Evolutionary conservation across 1,140 invertebrate genomes (phyloP).

Genomic region (Drosophila navojoa): DNA sequence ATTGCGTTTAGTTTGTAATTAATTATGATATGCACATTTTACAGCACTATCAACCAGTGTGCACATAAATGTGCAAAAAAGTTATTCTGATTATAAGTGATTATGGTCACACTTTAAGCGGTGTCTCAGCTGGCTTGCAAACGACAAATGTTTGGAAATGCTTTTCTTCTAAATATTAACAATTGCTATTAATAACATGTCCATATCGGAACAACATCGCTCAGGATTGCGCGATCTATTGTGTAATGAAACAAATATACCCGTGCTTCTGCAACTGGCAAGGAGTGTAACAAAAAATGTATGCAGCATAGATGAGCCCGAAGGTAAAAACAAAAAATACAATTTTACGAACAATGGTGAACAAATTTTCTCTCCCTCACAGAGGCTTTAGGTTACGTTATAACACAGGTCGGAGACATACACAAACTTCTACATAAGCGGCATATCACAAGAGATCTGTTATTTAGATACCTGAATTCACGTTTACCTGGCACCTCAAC

Average conservation of each 20-base stretch:
- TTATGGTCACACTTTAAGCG: constrained; percentile 21
- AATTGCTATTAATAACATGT: constrained; percentile 39
- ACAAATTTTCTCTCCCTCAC: constrained; percentile 23
- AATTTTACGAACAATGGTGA: neutral
- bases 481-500: constrained; percentile 76
- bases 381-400: constrained; percentile 84
- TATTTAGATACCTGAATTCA: constrained; percentile 84
- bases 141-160: neutral
- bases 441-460: constrained; percentile 83
- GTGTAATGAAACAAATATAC: constrained; percentile 45
- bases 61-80: neutral
- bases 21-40: neutral
- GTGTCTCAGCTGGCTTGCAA: neutral
- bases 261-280: constrained; percentile 58
- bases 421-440: constrained; percentile 84
- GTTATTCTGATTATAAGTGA: neutral
- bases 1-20: constrained; percentile 3
- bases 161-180: neutral
- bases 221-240: constrained; percentile 60
- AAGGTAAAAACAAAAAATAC: constrained; percentile 36
- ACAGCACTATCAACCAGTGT: constrained; percentile 17
- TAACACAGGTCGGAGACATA: constrained; percentile 81
- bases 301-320: constrained; percentile 40
- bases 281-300: constrained; percentile 65
- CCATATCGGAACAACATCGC: constrained; percentile 47